phyloP scores from a whole-genome alignment of 1,140 invertebrate species.

The Epicauta chinensis region DNA sequence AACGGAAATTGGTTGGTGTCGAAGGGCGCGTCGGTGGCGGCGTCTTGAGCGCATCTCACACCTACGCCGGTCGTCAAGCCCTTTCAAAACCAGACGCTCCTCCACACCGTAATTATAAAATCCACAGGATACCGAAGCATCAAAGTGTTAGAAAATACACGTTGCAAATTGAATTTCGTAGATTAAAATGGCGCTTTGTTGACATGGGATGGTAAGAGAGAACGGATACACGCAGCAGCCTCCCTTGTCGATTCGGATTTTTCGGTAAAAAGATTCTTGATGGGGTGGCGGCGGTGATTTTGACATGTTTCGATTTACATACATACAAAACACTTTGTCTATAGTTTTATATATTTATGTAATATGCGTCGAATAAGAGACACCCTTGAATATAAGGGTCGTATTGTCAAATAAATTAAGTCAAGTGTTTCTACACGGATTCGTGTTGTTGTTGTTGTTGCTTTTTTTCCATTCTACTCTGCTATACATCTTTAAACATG shows the following conservation, averaged over 20 bases:
- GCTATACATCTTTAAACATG: too few species aligned
- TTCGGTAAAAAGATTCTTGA: background rate
- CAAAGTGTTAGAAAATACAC: constrained; percentile 33
- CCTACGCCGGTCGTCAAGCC: too few species aligned
- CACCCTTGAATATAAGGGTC: too few species aligned
- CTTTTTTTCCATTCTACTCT: too few species aligned
- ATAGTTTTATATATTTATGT: too few species aligned
- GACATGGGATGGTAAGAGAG: background rate
- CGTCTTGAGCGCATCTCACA: too few species aligned
- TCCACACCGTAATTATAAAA: constrained; percentile 30
- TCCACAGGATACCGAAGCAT: constrained; percentile 33
- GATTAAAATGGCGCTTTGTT: constrained; percentile 30
- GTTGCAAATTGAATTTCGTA: constrained; percentile 34
- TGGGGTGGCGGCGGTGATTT: too few species aligned
- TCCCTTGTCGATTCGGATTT: constrained; percentile 7
- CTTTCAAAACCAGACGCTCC: constrained; percentile 24
- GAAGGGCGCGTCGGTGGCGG: background rate
- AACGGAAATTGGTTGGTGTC: constrained; percentile 17
- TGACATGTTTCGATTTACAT: constrained; percentile 3
- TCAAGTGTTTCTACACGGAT: too few species aligned
- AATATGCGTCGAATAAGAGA: too few species aligned
- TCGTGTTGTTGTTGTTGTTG: too few species aligned
- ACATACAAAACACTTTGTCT: too few species aligned
- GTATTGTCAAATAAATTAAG: too few species aligned
- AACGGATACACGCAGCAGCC: constrained; percentile 18